Evolutionary conservation across 2,888 invertebrate species (phyloP), one percentile per base, ranked within the genome.

Genomic region (Venusia cambrica): DNA sequence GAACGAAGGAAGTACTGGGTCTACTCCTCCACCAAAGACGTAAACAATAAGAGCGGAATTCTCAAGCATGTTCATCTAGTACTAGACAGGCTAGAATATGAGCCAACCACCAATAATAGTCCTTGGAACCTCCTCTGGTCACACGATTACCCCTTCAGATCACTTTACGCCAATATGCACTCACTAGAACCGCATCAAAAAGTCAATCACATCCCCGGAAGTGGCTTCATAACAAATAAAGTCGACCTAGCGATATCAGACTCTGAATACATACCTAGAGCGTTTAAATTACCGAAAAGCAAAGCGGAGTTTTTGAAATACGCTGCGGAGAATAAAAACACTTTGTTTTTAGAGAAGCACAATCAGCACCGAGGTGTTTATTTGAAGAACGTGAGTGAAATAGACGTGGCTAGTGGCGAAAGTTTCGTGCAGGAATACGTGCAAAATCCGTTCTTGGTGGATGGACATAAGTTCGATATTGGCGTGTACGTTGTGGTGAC

Each of bases 391-490:
- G 81, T 93, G 19, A 79, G 89, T 2, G 91, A 93, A 31, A 88
- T 97, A 24, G 91, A 97, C 73, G 75, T 96, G 35, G 78, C 88
- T 6, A 81, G 88, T 20, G 90, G 89, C 14, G 93, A 92, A 31
- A 93, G 92, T 29, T 99, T 99, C 73, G 90, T 98, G 1, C 98
- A 98, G 67, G 94, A 97, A 73, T 99, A 93, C 72, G 89, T 99
- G 9, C 92, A 93, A 51, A 93, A 92, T 45, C 98, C 98, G 2
- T 92, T 94, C 54, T 85, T 99, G 7, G 93, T 99, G 2, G 97
- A 97, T 71, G 97, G 96, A 1, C 92, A 95, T 73, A 98, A 97
- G 84, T 99, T 99, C 77, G 99, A 99, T 78, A 95, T 99, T 71
- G 98, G 99, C 4, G 92, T 99, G 36, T 99, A 99, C 68, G 95